A percentile compares a stretch with the other conserved stretches of the same genome.
Evolutionary conservation across 2,113 vertebrate species (phyloP).

Genomic region (Seriola aureovittata): DNA sequence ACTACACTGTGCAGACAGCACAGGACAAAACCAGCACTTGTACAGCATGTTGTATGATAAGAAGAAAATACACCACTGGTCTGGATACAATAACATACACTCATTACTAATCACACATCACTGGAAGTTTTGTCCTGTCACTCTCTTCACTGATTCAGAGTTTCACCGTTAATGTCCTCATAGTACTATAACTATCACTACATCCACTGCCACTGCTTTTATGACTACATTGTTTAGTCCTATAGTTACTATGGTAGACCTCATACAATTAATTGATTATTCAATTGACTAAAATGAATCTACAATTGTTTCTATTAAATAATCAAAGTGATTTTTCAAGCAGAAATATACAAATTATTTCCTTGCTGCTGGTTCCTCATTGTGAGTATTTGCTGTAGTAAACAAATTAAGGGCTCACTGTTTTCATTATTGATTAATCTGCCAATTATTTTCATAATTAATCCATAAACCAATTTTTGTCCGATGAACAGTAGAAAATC

Average conservation of each 20-base stretch:
- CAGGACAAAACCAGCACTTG: slow-evolving; percentile 23
- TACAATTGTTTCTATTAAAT: background rate
- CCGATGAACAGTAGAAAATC: too few relatives aligned
- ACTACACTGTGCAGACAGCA: background rate
- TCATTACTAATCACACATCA: background rate
- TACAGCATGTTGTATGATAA: slow-evolving; percentile 29
- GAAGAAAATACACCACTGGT: background rate
- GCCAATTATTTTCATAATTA: too few relatives aligned
- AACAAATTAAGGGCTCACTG: too few relatives aligned
- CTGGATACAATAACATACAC: slow-evolving; percentile 1
- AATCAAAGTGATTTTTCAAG: background rate
- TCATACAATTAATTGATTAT: background rate
- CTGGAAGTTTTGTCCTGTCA: background rate
- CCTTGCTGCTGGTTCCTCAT: background rate
- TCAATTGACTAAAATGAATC: background rate
- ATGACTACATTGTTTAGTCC: background rate
- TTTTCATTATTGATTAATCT: too few relatives aligned
- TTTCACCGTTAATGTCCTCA: background rate
- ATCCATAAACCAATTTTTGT: too few relatives aligned
- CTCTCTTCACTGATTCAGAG: background rate
- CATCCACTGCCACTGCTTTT: background rate
- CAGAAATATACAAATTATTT: background rate
- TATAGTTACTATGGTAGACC: background rate
- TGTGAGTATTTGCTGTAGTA: too few relatives aligned
- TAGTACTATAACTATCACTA: background rate